Base-by-base conservation (phyloP, 2,797 vertebrate genomes). In the Tamandua tetradactyla region DNA sequence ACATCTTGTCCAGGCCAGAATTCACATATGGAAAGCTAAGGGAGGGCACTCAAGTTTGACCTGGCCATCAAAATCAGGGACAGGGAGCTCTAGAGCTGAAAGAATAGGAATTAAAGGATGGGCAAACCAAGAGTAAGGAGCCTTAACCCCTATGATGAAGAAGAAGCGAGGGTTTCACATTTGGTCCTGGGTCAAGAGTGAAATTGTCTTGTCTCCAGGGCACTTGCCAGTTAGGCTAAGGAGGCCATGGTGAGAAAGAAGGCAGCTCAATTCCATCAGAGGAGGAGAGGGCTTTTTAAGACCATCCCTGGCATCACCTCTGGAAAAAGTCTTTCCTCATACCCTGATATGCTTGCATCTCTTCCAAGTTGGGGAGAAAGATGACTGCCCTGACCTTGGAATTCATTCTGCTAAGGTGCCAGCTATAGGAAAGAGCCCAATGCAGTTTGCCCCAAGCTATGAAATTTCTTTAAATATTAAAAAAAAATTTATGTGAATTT, bases 241-340 rank as follows among this genome's bases (percentile, higher is more conserved):
- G 40, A 30, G 40, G 69, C 23, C 69, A 42, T 14, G 42, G 69
- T 40, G 20, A 42, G 35, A 40, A 40, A 47, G 30, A 76, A 76
- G 62, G 32, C 13, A 30, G 5, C 8, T 23, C 42, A 23, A 7
- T 68, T 90, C 9, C 9, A 27, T 4, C 2, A n/a, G 37, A 57
- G 23, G 44, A 1, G 6, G 20, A 66, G 30, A 75, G 66, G 66
- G 2, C 18, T 64, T 80, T 57, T n/a, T 35, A 10, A 12, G n/a
- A 81, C 7, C 22, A 15, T 4, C 27, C 47, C 3, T n/a, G 40
- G n/a, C 55, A 15, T 30, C 35, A 7, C 17, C 15, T 88, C 47
- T 52, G 85, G 93, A 96, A 96, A 87, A 92, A 79, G 80, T 84
- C 57, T 97, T 97, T 95, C 96, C 89, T 89, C 92, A 47, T 61